Evolutionary conservation across 2,797 vertebrate species (phyloP), one percentile per base, ranked within the genome.

Genomic region (Allobates femoralis): DNA sequence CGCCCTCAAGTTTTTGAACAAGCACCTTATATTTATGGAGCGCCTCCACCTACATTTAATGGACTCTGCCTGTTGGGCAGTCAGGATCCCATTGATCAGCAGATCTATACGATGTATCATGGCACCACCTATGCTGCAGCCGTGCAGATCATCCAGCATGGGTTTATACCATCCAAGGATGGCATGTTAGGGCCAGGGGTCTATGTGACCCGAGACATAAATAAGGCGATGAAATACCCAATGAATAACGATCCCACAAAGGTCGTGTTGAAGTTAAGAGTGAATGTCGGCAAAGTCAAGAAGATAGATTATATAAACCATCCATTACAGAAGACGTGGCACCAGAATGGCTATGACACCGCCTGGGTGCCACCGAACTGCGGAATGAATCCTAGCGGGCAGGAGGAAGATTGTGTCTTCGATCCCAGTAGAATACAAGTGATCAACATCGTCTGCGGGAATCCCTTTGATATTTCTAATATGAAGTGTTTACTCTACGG

Each of bases 361-460:
- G 90, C 91, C 16, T 91, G 90, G 90, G 86, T 90, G 11, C 90
- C 88, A 2, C 12, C 82, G 2, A 6, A 50, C 16, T 89, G 88
- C 87, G 88, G 89, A 3, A 90, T 91, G 88, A 85, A 78, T n/a
- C 0, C 0, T 2, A 90, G 86, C 5, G 23, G 46, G 6, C 82
- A 89, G 58, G 90, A 90, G 14, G 89, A 91, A 67, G 81, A 5
- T 77, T 89, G 86, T 12, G 21, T 89, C 55, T 89, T 80, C 67
- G 74, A 88, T 73, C 86, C 86, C 7, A 16, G 15, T 1, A 79
- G 85, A 21, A 89, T 90, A 41, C 77, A 58, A 41, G 79, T 89
- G 18, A 46, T 84, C 19, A 46, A 50, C 18, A 73, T 74, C 58
- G 69, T 10, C 19, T 3, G 23, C 37, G 66, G 66, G 23, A 12